Evolutionary conservation across 2,888 invertebrate genomes (phyloP).

Genomic region (Callyntrura sp.): DNA sequence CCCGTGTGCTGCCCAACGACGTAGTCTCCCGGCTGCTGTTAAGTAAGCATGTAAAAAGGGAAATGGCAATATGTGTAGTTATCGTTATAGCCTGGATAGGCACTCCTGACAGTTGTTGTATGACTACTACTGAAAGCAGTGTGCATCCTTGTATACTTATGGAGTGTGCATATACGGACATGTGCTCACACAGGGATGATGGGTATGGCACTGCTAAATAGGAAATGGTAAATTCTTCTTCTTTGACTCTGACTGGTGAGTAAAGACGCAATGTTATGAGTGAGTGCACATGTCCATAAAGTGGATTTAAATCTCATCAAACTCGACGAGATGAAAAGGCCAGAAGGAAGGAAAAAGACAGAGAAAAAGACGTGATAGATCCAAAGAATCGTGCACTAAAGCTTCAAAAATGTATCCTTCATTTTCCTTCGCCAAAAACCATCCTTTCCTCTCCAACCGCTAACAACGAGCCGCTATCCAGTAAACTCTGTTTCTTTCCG

Average conservation of each 20-base stretch:
- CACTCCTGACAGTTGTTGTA: not conserved
- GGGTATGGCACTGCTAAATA: constrained; percentile 49
- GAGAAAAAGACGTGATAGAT: constrained; percentile 50
- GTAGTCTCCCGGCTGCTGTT: constrained; percentile 1
- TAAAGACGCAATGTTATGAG: constrained; percentile 72
- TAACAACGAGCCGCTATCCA: not conserved
- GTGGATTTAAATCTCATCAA: constrained; percentile 75
- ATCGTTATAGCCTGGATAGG: constrained; percentile 31
- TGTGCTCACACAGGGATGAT: not conserved
- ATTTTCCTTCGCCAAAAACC: constrained; percentile 39
- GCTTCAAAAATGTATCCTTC: constrained; percentile 42
- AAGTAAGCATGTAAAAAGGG: constrained; percentile 52
- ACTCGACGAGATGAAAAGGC: constrained; percentile 64
- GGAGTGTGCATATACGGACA: constrained; percentile 5
- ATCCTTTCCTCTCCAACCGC: not conserved
- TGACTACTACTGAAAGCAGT: too few relatives aligned
- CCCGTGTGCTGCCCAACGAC: not conserved
- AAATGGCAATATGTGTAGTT: constrained; percentile 34
- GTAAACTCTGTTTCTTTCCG: too few relatives aligned
- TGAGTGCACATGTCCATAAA: constrained; percentile 72
- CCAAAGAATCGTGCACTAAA: constrained; percentile 50
- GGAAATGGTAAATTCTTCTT: constrained; percentile 63
- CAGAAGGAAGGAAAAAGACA: constrained; percentile 48
- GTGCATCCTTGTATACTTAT: not conserved
- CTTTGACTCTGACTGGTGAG: constrained; percentile 53